Percentiles rank a stretch among this genome's conserved stretches.
These are phyloP conservation scores for Epirrhoe tristata DNA, from an alignment of 2,888 invertebrate species.

Conservation along the genomic window DNA sequence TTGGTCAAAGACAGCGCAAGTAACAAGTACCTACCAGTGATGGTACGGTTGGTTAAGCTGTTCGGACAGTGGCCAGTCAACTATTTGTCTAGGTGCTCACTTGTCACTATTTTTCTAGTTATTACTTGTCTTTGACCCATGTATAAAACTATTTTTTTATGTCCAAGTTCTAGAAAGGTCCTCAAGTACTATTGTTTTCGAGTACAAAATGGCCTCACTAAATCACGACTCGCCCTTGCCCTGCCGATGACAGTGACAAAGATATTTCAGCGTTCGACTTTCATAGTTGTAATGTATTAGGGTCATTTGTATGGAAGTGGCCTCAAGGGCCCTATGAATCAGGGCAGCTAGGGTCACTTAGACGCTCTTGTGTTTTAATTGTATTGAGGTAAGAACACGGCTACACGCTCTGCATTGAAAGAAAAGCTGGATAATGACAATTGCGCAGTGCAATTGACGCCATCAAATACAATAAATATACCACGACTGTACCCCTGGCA, in stretches of 20 bases:
- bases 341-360: slow-evolving; percentile 35
- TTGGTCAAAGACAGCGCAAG: no score
- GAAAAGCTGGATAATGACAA: no score
- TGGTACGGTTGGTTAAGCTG: no score
- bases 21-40: no score
- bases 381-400: slow-evolving; percentile 3
- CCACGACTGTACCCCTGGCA: no score
- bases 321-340: slow-evolving; percentile 46
- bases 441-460: no score
- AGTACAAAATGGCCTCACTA: slow-evolving; percentile 29
- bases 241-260: slow-evolving; percentile 45
- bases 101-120: no score
- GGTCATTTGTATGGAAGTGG: slow-evolving; percentile 47
- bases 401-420: no score
- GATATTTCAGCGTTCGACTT: slow-evolving; percentile 47
- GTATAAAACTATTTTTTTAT: slow-evolving; percentile 4
- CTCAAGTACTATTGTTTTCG: slow-evolving; percentile 30
- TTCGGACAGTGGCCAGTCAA: no score
- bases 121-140: neutral
- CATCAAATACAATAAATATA: no score
- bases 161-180: slow-evolving; percentile 2
- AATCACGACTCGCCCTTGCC: slow-evolving; percentile 35
- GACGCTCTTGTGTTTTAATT: slow-evolving; percentile 31
- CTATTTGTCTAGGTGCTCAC: no score
- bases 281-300: slow-evolving; percentile 48